Evolutionary conservation across 2,113 vertebrate species (phyloP).

Genomic region (Hydrochoerus hydrochaeris): DNA sequence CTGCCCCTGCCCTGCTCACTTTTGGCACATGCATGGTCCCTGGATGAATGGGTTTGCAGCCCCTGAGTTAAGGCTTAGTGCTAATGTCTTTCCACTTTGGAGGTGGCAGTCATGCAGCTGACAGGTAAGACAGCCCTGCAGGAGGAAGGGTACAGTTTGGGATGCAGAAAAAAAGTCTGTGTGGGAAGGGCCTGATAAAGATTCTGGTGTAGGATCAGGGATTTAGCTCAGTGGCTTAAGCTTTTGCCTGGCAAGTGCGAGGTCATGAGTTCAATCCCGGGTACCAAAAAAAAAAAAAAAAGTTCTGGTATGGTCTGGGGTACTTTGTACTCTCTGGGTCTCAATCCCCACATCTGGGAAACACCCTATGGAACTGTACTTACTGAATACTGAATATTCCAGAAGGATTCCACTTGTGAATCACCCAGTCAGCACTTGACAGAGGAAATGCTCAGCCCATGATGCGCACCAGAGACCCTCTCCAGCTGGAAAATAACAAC

Average conservation of each 20-base stretch:
- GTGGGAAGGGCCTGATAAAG: fast-evolving
- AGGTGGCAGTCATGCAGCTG: not conserved
- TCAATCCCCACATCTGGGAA: constrained; percentile 31
- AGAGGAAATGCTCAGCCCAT: not conserved
- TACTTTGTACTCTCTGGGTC: not conserved
- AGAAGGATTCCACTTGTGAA: not conserved
- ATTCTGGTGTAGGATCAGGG: no score
- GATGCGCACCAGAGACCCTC: not conserved
- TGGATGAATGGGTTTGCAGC: not conserved
- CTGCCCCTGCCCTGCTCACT: not conserved
- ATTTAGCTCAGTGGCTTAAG: no score
- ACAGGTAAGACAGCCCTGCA: not conserved
- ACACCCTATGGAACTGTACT: not conserved
- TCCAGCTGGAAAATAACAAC: not conserved
- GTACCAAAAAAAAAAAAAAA: no score
- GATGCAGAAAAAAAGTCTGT: not conserved
- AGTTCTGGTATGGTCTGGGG: not conserved
- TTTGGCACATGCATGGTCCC: not conserved
- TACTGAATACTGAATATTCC: not conserved
- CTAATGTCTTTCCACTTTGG: not conserved
- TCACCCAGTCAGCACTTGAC: not conserved
- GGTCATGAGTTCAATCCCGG: no score
- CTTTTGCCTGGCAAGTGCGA: no score
- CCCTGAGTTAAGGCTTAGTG: not conserved
- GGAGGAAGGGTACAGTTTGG: not conserved